Evolutionary conservation across 2,797 vertebrate species (phyloP), one percentile per base, ranked within the genome.

Genomic region (Phataginus tetradactyla): DNA sequence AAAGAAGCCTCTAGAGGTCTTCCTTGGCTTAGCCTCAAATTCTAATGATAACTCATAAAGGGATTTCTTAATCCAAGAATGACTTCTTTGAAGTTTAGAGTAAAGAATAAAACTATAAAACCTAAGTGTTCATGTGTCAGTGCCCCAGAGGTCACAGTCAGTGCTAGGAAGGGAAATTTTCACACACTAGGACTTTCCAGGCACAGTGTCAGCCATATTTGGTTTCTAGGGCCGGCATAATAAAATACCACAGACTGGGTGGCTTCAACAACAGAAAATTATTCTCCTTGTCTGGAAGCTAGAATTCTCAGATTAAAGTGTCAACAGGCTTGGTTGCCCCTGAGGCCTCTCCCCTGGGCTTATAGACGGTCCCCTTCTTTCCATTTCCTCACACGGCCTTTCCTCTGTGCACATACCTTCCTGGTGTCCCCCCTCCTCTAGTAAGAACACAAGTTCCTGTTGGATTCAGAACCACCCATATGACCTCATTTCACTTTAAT

Each of bases 41-140:
- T 96, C 84, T 90, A 95, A 95, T 94, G 95, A 90, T 75, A 96
- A 75, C 21, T 57, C 45, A 89, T 66, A 85, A 94, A 93, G 39
- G 32, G 72, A 88, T 61, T 93, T 93, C 64, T 92, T 83, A 91
- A 92, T 83, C 55, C 25, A 91, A 91, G n/a, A 91, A 91, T 85
- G 97, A 75, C 9, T 75, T 95, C 59, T 64, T 85, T 91, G 64
- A 97, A 94, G 71, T 85, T 45, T 81, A 88, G 25, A 77, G 39
- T 85, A 53, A 83, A 92, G 64, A 91, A 79, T 37, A 42, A 81
- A 96, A 86, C 61, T 49, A 59, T 63, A 89, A 86, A 91, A 71
- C 77, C 23, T 55, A 87, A 75, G 32, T 32, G 27, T 74, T 84
- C 49, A 27, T 39, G 14, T 34, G 25, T 69, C 55, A 88, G 23